Base-by-base conservation (phyloP, 2,113 vertebrate genomes). In the Herpailurus yagouaroundi region DNA sequence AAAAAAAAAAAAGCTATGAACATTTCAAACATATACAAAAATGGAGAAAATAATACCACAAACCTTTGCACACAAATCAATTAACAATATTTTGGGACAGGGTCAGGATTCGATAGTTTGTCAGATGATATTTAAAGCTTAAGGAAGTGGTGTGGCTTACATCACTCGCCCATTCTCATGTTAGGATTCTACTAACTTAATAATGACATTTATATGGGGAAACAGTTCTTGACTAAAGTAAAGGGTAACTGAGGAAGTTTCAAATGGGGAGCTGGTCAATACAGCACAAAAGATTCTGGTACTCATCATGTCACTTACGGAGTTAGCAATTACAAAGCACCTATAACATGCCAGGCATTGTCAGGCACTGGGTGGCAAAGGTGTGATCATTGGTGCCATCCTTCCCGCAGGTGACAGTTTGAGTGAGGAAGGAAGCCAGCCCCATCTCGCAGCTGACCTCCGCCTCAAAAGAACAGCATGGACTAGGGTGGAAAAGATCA, bases 41-140 rank as follows among this genome's bases (percentile, higher is more conserved):
- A 21, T 69, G 21, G 36, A 91, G 23, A 92, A 96, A 93, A 85
- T 86, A 93, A 89, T 86, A 55, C n/a, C 81, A 55, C 36, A 85
- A 76, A 71, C 25, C 11, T 84, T 23, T 3, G 14, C 11, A 1
- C 60, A 57, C 15, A 6, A 2, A 83, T 57, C 18, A 41, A 60
- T 77, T 68, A 55, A 36, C 18, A 83, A 64, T 21, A 92, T 64
- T 45, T 64, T 14, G 36, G 79, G 64, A 94, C 9, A 83, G 33
- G 71, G 4, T 76, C 92, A 79, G 89, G 13, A 83, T 41, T 82
- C 7, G 80, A 64, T 23, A 16, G 4, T 89, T 73, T 41, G 33
- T 79, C 10, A 55, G 33, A 76, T 66, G 41, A 48, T 14, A 74
- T 87, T 12, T 73, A 38, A 82, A 87, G 33, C 14, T 2, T 55